phyloP scores from a whole-genome alignment of 2,797 vertebrate genomes.

The Acrossocheilus fasciatus region DNA sequence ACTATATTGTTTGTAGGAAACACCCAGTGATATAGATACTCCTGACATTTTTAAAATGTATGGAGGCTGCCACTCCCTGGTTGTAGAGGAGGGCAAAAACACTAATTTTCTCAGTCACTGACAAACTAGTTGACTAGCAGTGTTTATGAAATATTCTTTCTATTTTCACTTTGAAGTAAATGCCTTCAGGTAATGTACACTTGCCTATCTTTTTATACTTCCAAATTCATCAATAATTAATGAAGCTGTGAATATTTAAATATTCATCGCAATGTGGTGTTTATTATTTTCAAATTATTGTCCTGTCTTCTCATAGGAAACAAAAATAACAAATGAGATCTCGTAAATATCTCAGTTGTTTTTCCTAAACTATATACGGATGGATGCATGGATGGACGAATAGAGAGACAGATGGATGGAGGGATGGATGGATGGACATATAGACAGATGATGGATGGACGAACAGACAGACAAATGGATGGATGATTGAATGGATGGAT shows the following conservation, averaged over 20 bases:
- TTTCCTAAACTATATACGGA: not conserved
- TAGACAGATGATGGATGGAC: not conserved
- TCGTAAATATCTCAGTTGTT: not conserved
- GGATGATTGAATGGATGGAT: too few relatives aligned
- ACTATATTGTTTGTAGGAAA: conserved; percentile 16
- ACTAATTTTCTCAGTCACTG: conserved; percentile 11
- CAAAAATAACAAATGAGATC: not conserved
- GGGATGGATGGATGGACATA: not conserved
- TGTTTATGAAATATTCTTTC: not conserved
- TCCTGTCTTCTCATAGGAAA: not conserved
- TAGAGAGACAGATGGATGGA: not conserved
- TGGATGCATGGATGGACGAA: not conserved
- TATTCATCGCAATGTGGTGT: not conserved
- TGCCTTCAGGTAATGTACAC: not conserved
- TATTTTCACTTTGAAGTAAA: conserved; percentile 10
- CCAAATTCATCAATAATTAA: not conserved
- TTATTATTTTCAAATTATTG: not conserved
- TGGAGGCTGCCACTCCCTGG: conserved; percentile 75
- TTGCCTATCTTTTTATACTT: not conserved
- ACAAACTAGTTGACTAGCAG: conserved; percentile 1
- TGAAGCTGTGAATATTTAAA: not conserved
- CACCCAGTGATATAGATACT: conserved; percentile 70
- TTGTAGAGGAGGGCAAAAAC: conserved; percentile 23
- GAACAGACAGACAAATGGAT: too few relatives aligned
- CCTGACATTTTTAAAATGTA: conserved; percentile 74